Evolutionary conservation across 2,888 invertebrate species (phyloP), one percentile per base, ranked within the genome.

Genomic region (Lutraria lutraria): DNA sequence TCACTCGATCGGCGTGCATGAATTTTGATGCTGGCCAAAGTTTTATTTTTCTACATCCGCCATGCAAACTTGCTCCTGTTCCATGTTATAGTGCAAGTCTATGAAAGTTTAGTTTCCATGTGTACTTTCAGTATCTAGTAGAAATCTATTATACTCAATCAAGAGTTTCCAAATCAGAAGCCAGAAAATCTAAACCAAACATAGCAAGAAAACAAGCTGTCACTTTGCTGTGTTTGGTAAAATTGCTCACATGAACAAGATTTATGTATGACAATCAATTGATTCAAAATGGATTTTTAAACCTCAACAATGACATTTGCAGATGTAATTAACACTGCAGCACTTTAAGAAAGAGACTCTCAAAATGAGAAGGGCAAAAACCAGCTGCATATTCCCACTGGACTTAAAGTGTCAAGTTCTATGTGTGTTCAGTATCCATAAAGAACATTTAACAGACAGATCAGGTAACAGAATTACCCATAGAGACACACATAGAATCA

Each of bases 261-360:
- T 68, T 25, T 25, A 68, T 25, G 63, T 68, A n/a, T 68, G 63
- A 68, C 63, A n/a, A 68, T 68, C 63, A 68, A 68, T 68, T 68
- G 25, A n/a, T 25, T 68, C 25, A 68, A 68, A 56, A 68, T 68
- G n/a, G 63, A 68, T 68, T 68, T 68, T 68, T 68, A 25, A 68
- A 25, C 63, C 25, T 25, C 63, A 68, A 68, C 25, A n/a, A 8
- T 8, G 63, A 68, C 63, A 25, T 4, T 68, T 68, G n/a, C 63
- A 68, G 63, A 68, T 25, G 25, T 68, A 68, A 68, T 68, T 25
- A 68, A 68, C 25, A 43, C 43, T 4, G 43, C 43, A 43, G 43
- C 43, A n/a, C n/a, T 8, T 43, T 43, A 43, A 43, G 43, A 43
- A 43, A 4, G 43, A 43, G 63, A n/a, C 25, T 68, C 63, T 25